Percentiles rank a stretch among this genome's conserved stretches.
Evolutionary conservation across 2,888 invertebrate species (phyloP).

Genomic region (Hemicrepidius hirtus): DNA sequence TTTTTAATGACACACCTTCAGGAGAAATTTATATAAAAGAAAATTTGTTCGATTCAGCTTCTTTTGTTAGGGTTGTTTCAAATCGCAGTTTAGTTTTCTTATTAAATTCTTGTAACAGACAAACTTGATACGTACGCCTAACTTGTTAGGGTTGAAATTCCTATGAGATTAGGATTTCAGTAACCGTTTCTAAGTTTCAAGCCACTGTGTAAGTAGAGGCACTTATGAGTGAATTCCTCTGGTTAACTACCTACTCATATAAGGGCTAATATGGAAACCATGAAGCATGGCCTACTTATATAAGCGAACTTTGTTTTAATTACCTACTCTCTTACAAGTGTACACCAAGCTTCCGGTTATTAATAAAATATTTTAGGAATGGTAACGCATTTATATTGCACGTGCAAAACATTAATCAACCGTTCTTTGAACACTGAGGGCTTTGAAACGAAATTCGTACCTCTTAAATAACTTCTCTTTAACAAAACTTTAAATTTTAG

Average conservation of each 20-base stretch:
- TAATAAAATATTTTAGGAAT: no score
- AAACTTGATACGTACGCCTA: background rate
- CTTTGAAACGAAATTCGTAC: no score
- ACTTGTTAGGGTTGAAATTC: conserved; percentile 3
- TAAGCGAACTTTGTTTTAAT: background rate
- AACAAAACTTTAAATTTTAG: no score
- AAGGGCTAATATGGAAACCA: conserved; percentile 22
- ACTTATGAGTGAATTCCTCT: conserved; percentile 21
- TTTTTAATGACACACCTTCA: conserved; percentile 24
- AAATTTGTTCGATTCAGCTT: background rate
- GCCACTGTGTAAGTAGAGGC: conserved; percentile 12
- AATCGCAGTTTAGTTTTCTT: background rate
- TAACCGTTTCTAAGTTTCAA: conserved; percentile 14
- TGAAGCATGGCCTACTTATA: background rate
- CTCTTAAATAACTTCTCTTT: no score
- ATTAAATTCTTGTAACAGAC: background rate
- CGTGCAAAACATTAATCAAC: no score
- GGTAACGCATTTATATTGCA: no score
- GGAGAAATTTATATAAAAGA: background rate
- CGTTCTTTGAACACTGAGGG: no score
- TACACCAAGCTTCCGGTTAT: no score
- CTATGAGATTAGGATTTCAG: background rate
- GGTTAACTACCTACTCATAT: conserved; percentile 23
- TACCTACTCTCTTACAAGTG: no score
- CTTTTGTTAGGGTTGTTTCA: background rate